These are phyloP conservation scores for Tetraneura akinire DNA, from an alignment of 1,140 invertebrate species.

Conservation along the genomic window DNA sequence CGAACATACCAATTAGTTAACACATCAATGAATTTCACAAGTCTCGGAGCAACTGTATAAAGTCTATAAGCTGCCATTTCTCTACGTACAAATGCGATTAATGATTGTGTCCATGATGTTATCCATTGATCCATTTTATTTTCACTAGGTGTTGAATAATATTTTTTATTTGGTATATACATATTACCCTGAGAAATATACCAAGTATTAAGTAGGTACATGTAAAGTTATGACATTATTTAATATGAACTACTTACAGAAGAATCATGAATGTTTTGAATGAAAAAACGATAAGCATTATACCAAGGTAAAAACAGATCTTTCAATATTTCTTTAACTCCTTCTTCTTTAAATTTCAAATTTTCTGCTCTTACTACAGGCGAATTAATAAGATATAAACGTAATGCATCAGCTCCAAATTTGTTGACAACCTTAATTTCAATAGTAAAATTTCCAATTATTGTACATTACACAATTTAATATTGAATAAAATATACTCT, in stretches of 20 bases:
- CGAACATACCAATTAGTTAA: constrained; percentile 99
- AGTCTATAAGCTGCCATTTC: constrained; percentile 95
- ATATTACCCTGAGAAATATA: constrained; percentile 21
- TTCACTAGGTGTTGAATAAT: constrained; percentile 54
- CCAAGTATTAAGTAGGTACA: not conserved
- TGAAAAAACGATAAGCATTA: constrained; percentile 94
- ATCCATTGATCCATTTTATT: constrained; percentile 99
- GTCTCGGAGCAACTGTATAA: constrained; percentile 90
- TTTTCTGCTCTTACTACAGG: constrained; percentile 97
- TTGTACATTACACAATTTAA: too few species aligned
- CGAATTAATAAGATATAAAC: constrained; percentile 96
- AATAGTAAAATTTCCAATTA: not conserved
- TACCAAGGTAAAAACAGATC: constrained; percentile 99
- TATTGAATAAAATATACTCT: too few species aligned
- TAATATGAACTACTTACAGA: constrained; percentile 62
- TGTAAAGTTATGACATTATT: too few species aligned
- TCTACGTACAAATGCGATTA: constrained; percentile 82
- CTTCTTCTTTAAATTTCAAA: constrained; percentile 95
- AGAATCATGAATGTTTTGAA: constrained; percentile 90
- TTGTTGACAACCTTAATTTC: constrained; percentile 72
- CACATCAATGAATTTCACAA: constrained; percentile 96
- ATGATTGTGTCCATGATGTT: constrained; percentile 88
- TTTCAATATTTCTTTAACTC: constrained; percentile 93
- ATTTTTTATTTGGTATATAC: constrained; percentile 62
- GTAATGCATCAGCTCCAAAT: constrained; percentile 95